Percentiles rank a stretch among this genome's conserved stretches.
These are phyloP conservation scores for Natrix natrix DNA, from an alignment of 2,797 vertebrate species.

Conservation along the genomic window DNA sequence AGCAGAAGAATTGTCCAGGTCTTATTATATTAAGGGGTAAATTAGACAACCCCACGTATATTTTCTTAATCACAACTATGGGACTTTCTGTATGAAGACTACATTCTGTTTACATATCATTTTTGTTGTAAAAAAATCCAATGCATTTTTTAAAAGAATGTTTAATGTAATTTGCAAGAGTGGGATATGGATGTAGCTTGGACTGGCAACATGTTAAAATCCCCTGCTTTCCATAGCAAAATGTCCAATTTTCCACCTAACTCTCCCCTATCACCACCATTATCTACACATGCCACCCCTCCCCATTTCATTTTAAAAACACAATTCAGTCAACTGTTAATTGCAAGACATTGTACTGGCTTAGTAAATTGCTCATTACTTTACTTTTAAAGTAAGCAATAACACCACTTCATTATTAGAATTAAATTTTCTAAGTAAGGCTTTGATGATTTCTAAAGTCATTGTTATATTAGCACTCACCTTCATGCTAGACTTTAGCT, in stretches of 20 bases:
- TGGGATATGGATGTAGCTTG: neutral
- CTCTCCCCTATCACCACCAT: neutral
- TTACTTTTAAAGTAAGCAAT: neutral
- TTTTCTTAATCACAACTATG: neutral
- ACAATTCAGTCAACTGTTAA: neutral
- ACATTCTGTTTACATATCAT: neutral
- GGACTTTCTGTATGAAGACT: neutral
- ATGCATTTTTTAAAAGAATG: neutral
- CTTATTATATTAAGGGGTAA: neutral
- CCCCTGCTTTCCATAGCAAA: neutral
- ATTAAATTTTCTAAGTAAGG: neutral
- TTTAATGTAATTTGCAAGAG: neutral
- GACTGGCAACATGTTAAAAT: neutral
- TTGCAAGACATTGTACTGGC: neutral
- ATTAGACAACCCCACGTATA: neutral
- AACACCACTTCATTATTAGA: neutral
- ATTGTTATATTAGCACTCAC: neutral
- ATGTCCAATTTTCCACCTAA: neutral
- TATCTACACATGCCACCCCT: neutral
- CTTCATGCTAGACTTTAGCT: neutral
- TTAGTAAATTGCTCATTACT: neutral
- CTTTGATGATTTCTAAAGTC: neutral
- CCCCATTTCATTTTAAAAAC: neutral
- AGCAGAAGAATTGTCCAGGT: conserved; percentile 7
- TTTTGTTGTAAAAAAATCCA: neutral